A percentile compares a stretch with the other conserved stretches of the same genome.
Conservation (phyloP, 2,888 invertebrate genomes). For the Dryobotodes eremita region DNA sequence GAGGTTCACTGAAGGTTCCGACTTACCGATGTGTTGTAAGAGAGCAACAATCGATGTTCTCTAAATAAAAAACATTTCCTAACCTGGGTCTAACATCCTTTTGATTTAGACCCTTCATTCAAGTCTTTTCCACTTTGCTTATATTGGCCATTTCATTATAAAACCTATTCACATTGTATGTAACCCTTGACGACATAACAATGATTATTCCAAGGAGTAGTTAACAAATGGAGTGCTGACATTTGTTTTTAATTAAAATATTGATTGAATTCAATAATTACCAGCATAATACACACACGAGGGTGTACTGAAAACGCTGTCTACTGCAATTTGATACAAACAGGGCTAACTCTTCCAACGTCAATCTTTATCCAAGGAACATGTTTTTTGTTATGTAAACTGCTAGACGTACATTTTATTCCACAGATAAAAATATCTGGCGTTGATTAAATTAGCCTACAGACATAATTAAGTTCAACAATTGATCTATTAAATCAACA, state of each 20-base stretch:
- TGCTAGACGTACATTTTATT: neutral
- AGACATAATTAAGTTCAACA: neutral
- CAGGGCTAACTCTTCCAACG: neutral
- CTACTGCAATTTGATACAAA: neutral
- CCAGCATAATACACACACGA: neutral
- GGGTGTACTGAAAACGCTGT: neutral
- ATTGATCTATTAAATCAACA: neutral
- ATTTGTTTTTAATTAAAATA: neutral
- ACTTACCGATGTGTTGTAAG: slow-evolving; percentile 56
- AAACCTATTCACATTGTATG: slow-evolving; percentile 44
- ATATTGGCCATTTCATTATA: slow-evolving; percentile 50
- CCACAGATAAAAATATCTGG: neutral
- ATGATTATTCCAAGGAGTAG: slow-evolving; percentile 31
- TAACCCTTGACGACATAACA: slow-evolving; percentile 31
- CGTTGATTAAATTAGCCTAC: neutral
- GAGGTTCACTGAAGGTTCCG: slow-evolving; percentile 29
- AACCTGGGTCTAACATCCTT: slow-evolving; percentile 32
- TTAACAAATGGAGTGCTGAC: slow-evolving; percentile 39
- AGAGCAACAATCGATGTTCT: slow-evolving; percentile 31
- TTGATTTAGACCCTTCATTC: slow-evolving; percentile 45
- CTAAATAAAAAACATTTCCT: slow-evolving; percentile 33
- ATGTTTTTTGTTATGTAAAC: too few relatives aligned
- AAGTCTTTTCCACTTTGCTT: slow-evolving; percentile 58
- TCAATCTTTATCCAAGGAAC: neutral
- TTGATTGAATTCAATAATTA: neutral